A percentile compares a stretch with the other conserved stretches of the same genome.
Evolutionary conservation across 2,888 invertebrate genomes (phyloP).

Genomic region (Criorhina ranunculi): DNA sequence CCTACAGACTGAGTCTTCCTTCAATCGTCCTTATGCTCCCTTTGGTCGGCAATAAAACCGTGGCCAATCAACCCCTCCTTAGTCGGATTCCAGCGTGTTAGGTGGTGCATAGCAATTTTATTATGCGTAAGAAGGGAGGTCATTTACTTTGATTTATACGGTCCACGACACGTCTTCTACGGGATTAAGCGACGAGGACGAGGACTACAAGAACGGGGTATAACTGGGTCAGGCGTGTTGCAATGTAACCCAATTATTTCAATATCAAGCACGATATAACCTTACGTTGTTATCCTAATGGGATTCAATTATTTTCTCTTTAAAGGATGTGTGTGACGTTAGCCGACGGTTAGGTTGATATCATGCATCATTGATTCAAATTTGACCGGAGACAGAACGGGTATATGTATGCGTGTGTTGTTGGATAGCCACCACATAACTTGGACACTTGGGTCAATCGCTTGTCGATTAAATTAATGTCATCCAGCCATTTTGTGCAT

Average conservation of each 20-base stretch:
- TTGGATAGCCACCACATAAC: conserved; percentile 16
- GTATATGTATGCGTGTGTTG: conserved; percentile 5
- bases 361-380: conserved; percentile 61
- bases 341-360: conserved; percentile 18
- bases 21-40: conserved; percentile 33
- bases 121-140: conserved; percentile 70
- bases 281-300: conserved; percentile 60
- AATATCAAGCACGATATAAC: conserved; percentile 64
- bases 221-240: conserved; percentile 58
- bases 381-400: not conserved
- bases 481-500: conserved; percentile 32
- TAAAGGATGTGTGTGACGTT: conserved; percentile 30
- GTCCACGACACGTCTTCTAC: conserved; percentile 29
- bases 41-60: conserved; percentile 43
- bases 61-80: conserved; percentile 44
- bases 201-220: not conserved
- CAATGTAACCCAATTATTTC: conserved; percentile 71
- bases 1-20: conserved; percentile 32
- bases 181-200: not conserved
- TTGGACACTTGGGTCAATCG: conserved; percentile 29
- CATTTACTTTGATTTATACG: conserved; percentile 71
- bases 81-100: conserved; percentile 39
- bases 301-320: conserved; percentile 67
- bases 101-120: conserved; percentile 71
- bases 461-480: conserved; percentile 50